phyloP scores from a whole-genome alignment of 2,888 invertebrate genomes.

The Drosophila acutilabella region DNA sequence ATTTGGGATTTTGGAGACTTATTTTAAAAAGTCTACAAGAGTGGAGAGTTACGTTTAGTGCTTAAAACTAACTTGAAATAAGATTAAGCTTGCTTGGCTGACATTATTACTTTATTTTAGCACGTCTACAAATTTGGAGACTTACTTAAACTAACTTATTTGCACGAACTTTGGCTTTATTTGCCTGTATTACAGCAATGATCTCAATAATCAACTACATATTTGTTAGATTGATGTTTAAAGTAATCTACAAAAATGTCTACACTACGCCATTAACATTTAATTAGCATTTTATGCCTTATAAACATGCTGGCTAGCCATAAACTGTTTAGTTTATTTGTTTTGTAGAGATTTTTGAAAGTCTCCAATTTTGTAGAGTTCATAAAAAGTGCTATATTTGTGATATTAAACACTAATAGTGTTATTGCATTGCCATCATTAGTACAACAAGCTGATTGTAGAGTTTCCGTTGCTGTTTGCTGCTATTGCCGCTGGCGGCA shows the following conservation, averaged over 20 bases:
- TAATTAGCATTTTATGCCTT: constrained; percentile 3
- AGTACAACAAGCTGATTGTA: constrained; percentile 17
- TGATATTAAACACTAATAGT: constrained; percentile 33
- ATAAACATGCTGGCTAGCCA: neutral
- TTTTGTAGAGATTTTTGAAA: constrained; percentile 26
- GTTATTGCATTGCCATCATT: constrained; percentile 48
- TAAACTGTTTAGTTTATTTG: neutral
- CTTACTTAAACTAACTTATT: neutral
- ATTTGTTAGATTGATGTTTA: neutral
- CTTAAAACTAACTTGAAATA: neutral
- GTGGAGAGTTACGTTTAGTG: neutral
- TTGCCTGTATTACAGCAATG: neutral
- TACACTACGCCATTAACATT: constrained; percentile 15
- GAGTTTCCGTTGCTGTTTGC: constrained; percentile 2
- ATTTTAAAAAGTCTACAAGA: neutral
- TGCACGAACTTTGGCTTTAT: neutral
- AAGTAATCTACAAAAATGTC: constrained; percentile 7
- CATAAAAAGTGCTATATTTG: constrained; percentile 48
- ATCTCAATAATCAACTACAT: constrained; percentile 1
- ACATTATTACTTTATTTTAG: neutral
- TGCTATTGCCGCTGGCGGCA: constrained; percentile 32
- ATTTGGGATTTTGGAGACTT: constrained; percentile 4
- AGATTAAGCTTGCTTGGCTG: no score
- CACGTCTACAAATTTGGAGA: constrained; percentile 34
- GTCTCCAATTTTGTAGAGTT: constrained; percentile 59